Conservation (phyloP, 35 echinoderm and acorn worm species). For the Heliocidaris tuberculata region DNA sequence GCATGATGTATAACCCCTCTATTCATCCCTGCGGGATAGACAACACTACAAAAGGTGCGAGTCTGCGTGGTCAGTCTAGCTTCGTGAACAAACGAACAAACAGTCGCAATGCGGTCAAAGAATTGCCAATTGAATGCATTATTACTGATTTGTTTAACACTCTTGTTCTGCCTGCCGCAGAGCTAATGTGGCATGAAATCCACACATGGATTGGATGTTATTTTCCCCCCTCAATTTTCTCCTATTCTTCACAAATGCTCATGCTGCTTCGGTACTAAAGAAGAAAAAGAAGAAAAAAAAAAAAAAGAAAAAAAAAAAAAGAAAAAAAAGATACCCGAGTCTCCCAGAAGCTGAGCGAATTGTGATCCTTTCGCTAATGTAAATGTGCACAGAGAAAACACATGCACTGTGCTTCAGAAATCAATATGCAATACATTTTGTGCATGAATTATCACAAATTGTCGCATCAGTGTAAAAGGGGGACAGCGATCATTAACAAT, state of each 20-base stretch:
- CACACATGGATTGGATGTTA: background rate
- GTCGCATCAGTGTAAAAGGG: too few relatives aligned
- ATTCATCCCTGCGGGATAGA: background rate
- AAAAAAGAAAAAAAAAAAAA: too few relatives aligned
- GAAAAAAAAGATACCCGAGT: too few relatives aligned
- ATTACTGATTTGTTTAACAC: slow-evolving; percentile 21
- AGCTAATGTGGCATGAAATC: slow-evolving; percentile 26
- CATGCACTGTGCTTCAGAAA: too few relatives aligned
- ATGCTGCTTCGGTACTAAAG: background rate
- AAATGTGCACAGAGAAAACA: too few relatives aligned
- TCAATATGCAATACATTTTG: too few relatives aligned
- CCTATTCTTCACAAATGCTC: background rate
- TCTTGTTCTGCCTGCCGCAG: background rate
- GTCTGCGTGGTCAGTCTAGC: background rate
- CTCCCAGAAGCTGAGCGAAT: too few relatives aligned
- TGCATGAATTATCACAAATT: too few relatives aligned
- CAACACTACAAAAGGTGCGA: background rate
- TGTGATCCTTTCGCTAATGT: too few relatives aligned
- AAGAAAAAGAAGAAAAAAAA: background rate
- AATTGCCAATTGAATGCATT: slow-evolving; percentile 29
- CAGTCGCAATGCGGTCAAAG: background rate
- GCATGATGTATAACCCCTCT: too few relatives aligned
- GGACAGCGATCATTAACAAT: too few relatives aligned
- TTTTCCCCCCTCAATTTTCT: background rate
- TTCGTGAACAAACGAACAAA: slow-evolving; percentile 4